Conservation (phyloP, 2,113 vertebrate genomes). For the Quiscalus mexicanus region DNA sequence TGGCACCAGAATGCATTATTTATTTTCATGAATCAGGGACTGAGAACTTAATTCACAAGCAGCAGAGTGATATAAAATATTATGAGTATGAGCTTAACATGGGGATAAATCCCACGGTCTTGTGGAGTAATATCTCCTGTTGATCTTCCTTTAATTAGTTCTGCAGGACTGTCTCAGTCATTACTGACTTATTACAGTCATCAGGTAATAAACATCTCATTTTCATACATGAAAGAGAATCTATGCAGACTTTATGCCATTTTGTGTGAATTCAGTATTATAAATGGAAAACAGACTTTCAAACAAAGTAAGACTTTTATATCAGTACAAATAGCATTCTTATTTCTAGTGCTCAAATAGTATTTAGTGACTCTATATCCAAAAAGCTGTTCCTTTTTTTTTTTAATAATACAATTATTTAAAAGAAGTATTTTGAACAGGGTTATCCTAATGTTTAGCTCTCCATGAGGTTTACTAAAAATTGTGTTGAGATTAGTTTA, state of each 20-base stretch:
- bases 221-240: neutral
- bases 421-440: neutral
- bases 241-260: neutral
- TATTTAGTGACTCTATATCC: neutral
- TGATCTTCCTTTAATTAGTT: neutral
- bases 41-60: constrained; percentile 30
- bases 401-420: neutral
- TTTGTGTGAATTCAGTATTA: neutral
- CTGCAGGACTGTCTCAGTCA: neutral
- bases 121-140: neutral
- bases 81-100: neutral
- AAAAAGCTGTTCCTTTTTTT: neutral
- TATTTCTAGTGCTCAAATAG: neutral
- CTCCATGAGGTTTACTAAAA: neutral
- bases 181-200: neutral
- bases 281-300: neutral
- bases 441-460: neutral
- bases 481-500: neutral
- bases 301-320: neutral
- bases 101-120: neutral
- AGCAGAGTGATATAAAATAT: constrained; percentile 7
- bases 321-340: neutral
- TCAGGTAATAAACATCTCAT: neutral
- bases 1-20: constrained; percentile 37
- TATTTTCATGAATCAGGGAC: constrained; percentile 25